Conservation (phyloP, 1,140 invertebrate species). For the Megathymus violae region DNA sequence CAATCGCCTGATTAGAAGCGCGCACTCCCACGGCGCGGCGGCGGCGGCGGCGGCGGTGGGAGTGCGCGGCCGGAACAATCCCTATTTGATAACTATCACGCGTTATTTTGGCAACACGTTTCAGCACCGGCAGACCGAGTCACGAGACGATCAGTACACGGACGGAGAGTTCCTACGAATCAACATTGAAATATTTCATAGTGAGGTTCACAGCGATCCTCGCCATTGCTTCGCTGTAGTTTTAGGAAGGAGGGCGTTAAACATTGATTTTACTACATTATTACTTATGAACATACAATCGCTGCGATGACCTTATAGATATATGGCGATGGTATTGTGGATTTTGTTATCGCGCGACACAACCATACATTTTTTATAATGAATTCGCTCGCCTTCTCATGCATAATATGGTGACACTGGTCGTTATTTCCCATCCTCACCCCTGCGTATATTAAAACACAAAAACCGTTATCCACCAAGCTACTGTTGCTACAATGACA, state of each 20-base stretch:
- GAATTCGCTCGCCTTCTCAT: not conserved
- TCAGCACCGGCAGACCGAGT: constrained; percentile 8
- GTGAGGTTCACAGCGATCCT: not conserved
- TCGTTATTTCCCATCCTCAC: too few species aligned
- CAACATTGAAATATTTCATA: not conserved
- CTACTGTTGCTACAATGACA: too few species aligned
- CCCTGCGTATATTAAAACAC: too few species aligned
- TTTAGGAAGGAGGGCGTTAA: not conserved
- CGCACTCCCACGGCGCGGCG: too few species aligned
- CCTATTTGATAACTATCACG: constrained; percentile 18
- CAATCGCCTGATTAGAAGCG: too few species aligned
- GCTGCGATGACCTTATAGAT: constrained; percentile 3
- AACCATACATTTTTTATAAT: not conserved
- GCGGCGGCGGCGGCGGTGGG: constrained; percentile 6
- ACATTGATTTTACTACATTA: constrained; percentile 15
- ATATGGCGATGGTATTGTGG: constrained; percentile 19
- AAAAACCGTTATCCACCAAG: too few species aligned
- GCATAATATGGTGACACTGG: too few species aligned
- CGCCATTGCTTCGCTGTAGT: not conserved
- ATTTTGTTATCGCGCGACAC: constrained; percentile 10
- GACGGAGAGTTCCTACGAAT: not conserved
- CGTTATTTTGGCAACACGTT: constrained; percentile 26
- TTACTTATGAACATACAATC: constrained; percentile 20
- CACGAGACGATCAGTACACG: not conserved
- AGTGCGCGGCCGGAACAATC: not conserved